A percentile compares a stretch with the other conserved stretches of the same genome.
These are phyloP conservation scores for Lochmaea capreae DNA, from an alignment of 2,888 invertebrate species.

Conservation along the genomic window DNA sequence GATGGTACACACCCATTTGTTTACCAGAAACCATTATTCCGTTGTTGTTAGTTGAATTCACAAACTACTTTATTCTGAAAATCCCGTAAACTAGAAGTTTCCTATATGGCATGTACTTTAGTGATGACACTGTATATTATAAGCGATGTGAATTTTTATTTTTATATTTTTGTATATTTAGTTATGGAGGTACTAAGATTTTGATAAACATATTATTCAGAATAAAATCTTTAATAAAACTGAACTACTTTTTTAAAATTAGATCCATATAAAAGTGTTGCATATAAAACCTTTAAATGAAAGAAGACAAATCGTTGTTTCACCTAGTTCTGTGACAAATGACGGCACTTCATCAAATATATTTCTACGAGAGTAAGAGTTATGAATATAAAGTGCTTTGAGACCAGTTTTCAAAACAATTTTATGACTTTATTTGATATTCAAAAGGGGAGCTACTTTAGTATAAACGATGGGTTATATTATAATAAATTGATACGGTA, in stretches of 20 bases:
- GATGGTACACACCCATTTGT: no score
- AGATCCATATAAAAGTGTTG: background rate
- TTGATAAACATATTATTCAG: no score
- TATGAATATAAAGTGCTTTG: constrained; percentile 55
- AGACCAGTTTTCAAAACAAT: constrained; percentile 51
- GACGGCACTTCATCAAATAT: constrained; percentile 58
- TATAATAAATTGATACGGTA: constrained; percentile 35
- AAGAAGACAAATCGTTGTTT: constrained; percentile 45
- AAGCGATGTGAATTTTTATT: no score
- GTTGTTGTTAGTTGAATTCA: no score
- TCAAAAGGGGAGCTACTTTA: constrained; percentile 47
- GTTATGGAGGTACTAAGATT: no score
- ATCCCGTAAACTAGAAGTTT: no score
- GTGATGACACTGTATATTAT: no score
- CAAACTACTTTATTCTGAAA: no score
- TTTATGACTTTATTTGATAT: constrained; percentile 53
- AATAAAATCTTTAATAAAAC: background rate
- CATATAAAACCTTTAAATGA: constrained; percentile 30
- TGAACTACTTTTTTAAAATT: background rate
- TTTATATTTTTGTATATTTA: no score
- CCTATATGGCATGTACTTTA: no score
- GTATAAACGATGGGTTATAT: constrained; percentile 30
- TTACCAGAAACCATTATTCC: no score
- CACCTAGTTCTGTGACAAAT: constrained; percentile 59
- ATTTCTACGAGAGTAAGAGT: constrained; percentile 55